Base-by-base conservation (phyloP, 1,140 invertebrate genomes). In the Drosophila miranda region DNA sequence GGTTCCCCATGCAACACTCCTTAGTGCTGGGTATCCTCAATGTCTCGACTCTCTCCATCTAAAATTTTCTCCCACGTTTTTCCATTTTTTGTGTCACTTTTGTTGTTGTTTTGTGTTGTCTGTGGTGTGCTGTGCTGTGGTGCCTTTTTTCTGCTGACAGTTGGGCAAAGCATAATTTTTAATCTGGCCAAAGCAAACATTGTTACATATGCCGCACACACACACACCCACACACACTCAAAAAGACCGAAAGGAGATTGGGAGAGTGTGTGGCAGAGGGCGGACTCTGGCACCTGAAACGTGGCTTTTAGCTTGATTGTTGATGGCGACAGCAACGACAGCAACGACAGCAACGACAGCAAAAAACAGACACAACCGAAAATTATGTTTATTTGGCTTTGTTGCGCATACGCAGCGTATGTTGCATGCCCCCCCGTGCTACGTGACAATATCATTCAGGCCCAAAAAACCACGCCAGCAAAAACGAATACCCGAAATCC, bases 151-250 rank as follows among this genome's bases (percentile, higher is more conserved):
- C 59, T 86, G 82, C 82, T 87, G 82, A 87, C 82, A 87, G 83
- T 82, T 88, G 78, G 66, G 83, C 81, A 86, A 87, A 88, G 75
- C 83, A 87, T 87, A 87, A 87, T 87, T 87, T 87, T 87, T 87
- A 87, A 87, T 87, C 82, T 87, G 83, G 74, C 74, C 78, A 51
- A 38, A 52, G 82, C 82, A 87, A 87, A 87, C 82, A 87, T 63
- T 78, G 82, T 87, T 87, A 87, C 82, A 86, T 82, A 86, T 86
- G 82, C 82, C 57, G 54, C 56, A 26, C 42, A 46, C 54, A 50
- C 44, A 49, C 52, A 50, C 44, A 49, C 52, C 48, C 44, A 49
- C 52, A 50, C 44, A 49, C 52, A 46, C 52, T 45, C 44, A 34
- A 41, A 30, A 19, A 26, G 6, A 42, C 8, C 34, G 44, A 34